Evolutionary conservation across 1,140 invertebrate species (phyloP), one percentile per base, ranked within the genome.

Genomic region (Anadara kagoshimensis): DNA sequence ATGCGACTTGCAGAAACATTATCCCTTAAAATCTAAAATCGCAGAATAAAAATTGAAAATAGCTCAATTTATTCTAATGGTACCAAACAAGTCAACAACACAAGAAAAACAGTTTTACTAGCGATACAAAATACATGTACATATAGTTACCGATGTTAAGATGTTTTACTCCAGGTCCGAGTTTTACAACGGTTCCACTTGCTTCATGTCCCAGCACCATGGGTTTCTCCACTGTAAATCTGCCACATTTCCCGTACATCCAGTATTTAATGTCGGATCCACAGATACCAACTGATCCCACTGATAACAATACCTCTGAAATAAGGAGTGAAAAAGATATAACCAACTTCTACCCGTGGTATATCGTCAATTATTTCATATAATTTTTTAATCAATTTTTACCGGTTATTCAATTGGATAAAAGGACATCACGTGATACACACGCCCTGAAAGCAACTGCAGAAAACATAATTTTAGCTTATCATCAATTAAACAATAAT

Each of bases 221-320:
- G 0, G 85, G 85, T 18, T 69, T 44, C 5, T 69, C 53, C 1
- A 87, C 41, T 20, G 62, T 73, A 61, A 87, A 87, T 49, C 78
- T 65, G 0, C 84, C 84, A 84, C 96, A 97, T 36, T 92, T 85
- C 12, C 97, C 97, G 64, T 93, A 73, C 41, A 92, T 92, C 86
- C 95, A 93, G 90, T 97, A 98, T 87, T 97, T 95, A 8, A 98
- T 94, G 89, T 98, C 97, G 0, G 96, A 97, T 0, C 97, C 97
- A 87, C 97, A 99, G 78, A 99, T 98, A 47, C 97, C 97, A 56
- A 98, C 96, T 69, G 93, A 94, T 75, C 93, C 92, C 93, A 98
- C 97, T 72, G 93, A 91, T 14, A 98, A 78, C 5, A 97, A 91
- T 0, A 97, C 96, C 91, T 98, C 95, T 95, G 79, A 24, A 72